phyloP scores from a whole-genome alignment of 2,113 vertebrate species.

The Oryzias celebensis region DNA sequence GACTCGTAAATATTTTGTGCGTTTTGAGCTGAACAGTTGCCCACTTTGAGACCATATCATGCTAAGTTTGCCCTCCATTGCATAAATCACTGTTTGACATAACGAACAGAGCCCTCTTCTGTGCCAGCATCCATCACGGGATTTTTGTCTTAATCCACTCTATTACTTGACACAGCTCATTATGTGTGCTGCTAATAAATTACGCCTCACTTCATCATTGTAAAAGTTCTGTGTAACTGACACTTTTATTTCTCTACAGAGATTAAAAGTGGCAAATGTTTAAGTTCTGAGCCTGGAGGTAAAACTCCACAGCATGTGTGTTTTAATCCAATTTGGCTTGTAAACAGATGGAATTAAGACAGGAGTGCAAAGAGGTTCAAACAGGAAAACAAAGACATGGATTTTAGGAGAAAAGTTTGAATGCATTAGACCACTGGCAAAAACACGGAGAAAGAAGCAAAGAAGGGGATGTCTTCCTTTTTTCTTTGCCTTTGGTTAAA shows the following conservation, averaged over 20 bases:
- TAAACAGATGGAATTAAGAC: not conserved
- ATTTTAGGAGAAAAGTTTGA: not conserved
- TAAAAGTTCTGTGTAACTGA: conserved; percentile 7
- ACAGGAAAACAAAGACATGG: no score
- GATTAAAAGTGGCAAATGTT: conserved; percentile 12
- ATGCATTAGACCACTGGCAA: not conserved
- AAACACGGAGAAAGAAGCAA: not conserved
- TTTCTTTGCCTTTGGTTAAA: conserved; percentile 21
- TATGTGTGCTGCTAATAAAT: conserved; percentile 10
- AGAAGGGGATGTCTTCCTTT: conserved; percentile 4
- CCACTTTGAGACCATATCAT: not conserved
- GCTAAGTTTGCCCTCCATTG: no score
- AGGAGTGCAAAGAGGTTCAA: no score
- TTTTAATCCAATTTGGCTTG: conserved; percentile 31
- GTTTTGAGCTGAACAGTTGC: not conserved
- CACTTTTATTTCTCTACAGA: conserved; percentile 19
- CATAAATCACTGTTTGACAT: no score
- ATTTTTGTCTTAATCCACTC: conserved; percentile 6
- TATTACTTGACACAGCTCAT: not conserved
- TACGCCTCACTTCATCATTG: conserved; percentile 7
- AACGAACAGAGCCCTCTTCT: no score
- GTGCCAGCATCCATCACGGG: not conserved
- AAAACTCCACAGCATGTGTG: conserved; percentile 19
- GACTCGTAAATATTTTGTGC: not conserved
- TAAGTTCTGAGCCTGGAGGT: conserved; percentile 30